Base-by-base conservation (phyloP, 2,797 vertebrate species). In the Hemibagrus guttatus region DNA sequence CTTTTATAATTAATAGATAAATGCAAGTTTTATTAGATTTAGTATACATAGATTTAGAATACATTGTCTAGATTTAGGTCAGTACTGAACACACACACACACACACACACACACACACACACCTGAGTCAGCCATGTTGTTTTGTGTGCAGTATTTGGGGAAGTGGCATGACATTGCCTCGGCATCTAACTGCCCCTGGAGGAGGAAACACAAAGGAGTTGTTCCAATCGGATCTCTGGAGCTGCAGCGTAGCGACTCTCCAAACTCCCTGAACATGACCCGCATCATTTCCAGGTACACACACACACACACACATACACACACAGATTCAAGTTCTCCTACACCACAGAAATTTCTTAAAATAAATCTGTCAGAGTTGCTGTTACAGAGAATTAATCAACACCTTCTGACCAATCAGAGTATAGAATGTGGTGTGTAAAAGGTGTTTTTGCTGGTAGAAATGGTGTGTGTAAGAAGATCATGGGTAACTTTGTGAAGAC, bases 151-250 rank as follows among this genome's bases (percentile, higher is more conserved):
- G 98, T 95, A 98, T 84, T 93, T 96, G 0, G 98, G 98, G 42
- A 98, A 96, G 49, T 99, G 98, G 98, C 95, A 96, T 0, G 95
- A 96, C 2, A 6, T 98, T 0, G 97, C 95, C 0, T 39, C 94
- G 0, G 97, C 96, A 0, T 96, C 94, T 0, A 95, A 94, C 26
- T 97, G 96, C 87, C 91, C 86, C 0, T 92, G 95, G 91, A 81
- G 96, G 87, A 93, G 92, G 84, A 91, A 84, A 14, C 78, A 95
- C 75, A 94, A 90, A 71, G 87, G 84, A 71, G 94, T 92, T 0
- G 88, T 92, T 85, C 91, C 92, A 63, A 92, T 97, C 42, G 95
- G 96, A 78, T 96, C 95, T 0, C 54, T 97, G 91, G 90, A 95
- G 14, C 92, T 99, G 85, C 83, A 92, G 86, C 84, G 4, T 9